Evolutionary conservation across 2,888 invertebrate genomes (phyloP), one percentile per base, ranked within the genome.

Genomic region (Hydriomena furcata): DNA sequence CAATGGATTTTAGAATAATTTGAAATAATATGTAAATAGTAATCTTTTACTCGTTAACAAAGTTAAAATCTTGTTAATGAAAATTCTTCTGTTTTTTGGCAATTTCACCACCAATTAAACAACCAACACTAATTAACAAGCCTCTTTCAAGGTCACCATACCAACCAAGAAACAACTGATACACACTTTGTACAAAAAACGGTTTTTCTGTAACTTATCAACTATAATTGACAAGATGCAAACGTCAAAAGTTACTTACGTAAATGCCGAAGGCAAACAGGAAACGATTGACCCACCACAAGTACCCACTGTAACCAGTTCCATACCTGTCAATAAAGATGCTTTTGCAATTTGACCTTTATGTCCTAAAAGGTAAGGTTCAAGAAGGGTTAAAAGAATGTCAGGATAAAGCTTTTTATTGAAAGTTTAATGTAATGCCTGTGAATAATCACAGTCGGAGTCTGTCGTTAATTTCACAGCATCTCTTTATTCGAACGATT

Each of bases 261-360:
- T 40, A 47, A 41, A 17, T 27, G 23, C 38, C 42, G 57, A 58
- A 61, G 52, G 58, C 28, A 17, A 61, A 13, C 61, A 54, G 58
- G 61, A 61, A 60, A 50, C 55, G 44, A 47, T 42, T 43, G 42
- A 50, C 34, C 48, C 20, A 31, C 41, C 32, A 20, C 20, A 40
- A 35, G 34, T 32, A 48, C 31, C 21, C 32, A 34, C 34, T 7
- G 25, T 38, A 40, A 55, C 52, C 51, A 28, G 43, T 55, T 47
- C 17, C 42, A 32, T 31, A 30, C 21, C 32, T 30, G 23, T 28
- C 30, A 35, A 8, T 41, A 10, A 50, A 38, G 44, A 56, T 48
- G 44, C 12, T 44, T 25, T 30, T 42, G 38, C 20, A 58, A 41
- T 46, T 28, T 52, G 47, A 50, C 44, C 59, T 50, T 54, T 54